Percentiles rank a stretch among this genome's conserved stretches.
These are phyloP conservation scores for Synanthedon andrenaeformis DNA, from an alignment of 2,888 invertebrate species.

Conservation along the genomic window DNA sequence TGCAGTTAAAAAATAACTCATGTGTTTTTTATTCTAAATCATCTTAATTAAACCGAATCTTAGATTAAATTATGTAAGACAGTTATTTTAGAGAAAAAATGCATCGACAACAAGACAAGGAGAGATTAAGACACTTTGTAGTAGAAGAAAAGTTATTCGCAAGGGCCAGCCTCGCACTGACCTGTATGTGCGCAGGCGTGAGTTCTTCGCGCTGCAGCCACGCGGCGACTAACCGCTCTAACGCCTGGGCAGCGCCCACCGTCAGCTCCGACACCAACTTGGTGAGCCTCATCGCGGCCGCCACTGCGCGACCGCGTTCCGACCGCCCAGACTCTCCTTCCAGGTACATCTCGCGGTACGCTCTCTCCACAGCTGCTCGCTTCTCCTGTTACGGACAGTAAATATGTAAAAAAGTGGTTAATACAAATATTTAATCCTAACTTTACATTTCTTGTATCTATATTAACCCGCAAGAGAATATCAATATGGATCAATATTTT, in stretches of 20 bases:
- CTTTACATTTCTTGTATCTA: too few species aligned
- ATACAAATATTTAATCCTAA: background rate
- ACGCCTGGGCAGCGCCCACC: constrained; percentile 51
- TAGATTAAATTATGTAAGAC: too few species aligned
- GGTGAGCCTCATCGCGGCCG: constrained; percentile 38
- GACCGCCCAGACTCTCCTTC: constrained; percentile 52
- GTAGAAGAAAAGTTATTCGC: too few species aligned
- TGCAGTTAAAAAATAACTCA: too few species aligned
- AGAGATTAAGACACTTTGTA: too few species aligned
- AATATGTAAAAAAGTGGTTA: background rate
- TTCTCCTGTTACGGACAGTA: constrained; percentile 50
- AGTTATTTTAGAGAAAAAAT: too few species aligned
- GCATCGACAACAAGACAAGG: too few species aligned
- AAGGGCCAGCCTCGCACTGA: constrained; percentile 10
- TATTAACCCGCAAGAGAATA: too few species aligned
- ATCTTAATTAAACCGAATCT: too few species aligned
- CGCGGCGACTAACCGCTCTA: constrained; percentile 47
- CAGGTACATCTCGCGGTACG: constrained; percentile 80
- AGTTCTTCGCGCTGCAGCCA: constrained; percentile 58
- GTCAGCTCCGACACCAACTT: constrained; percentile 35
- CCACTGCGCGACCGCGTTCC: constrained; percentile 56
- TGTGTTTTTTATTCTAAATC: too few species aligned
- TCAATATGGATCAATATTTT: too few species aligned
- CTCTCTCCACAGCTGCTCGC: constrained; percentile 79
- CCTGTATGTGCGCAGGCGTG: constrained; percentile 56